Evolutionary conservation across 2,113 vertebrate genomes (phyloP).

Genomic region (Taurulus bubalis): DNA sequence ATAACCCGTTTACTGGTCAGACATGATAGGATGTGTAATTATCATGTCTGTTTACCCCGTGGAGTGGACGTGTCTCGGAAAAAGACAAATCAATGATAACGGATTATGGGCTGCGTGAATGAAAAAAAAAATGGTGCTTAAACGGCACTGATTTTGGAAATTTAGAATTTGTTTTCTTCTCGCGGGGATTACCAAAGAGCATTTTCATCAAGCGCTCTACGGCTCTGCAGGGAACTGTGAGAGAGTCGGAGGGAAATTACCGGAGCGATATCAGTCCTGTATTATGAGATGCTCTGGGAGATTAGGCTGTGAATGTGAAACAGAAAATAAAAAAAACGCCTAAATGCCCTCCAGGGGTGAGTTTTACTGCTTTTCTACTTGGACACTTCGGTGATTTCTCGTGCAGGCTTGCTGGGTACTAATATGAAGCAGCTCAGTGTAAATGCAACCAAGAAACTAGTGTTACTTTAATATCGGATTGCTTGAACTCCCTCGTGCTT

Average conservation of each 20-base stretch:
- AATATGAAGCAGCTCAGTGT: neutral
- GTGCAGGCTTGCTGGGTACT: neutral
- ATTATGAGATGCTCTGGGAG: slow-evolving; percentile 11
- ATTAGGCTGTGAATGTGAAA: slow-evolving; percentile 7
- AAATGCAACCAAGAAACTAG: neutral
- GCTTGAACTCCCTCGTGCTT: neutral
- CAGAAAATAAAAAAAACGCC: neutral
- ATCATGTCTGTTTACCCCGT: slow-evolving; percentile 42
- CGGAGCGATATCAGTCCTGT: slow-evolving; percentile 31
- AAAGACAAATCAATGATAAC: slow-evolving; percentile 50
- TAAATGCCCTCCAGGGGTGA: neutral
- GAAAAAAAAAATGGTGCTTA: slow-evolving; percentile 28
- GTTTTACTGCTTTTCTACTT: neutral
- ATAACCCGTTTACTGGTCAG: slow-evolving; percentile 63
- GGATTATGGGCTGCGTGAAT: slow-evolving; percentile 42
- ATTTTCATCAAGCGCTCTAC: slow-evolving; percentile 38
- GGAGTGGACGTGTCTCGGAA: slow-evolving; percentile 43
- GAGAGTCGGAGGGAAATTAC: slow-evolving; percentile 27
- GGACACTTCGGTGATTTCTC: neutral
- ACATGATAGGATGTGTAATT: slow-evolving; percentile 58
- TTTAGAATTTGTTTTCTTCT: slow-evolving; percentile 49
- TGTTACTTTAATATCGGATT: neutral
- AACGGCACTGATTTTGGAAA: slow-evolving; percentile 46
- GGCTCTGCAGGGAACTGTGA: slow-evolving; percentile 31
- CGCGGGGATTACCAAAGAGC: slow-evolving; percentile 36